Evolutionary conservation across 2,113 vertebrate genomes (phyloP).

Genomic region (Gambusia affinis): DNA sequence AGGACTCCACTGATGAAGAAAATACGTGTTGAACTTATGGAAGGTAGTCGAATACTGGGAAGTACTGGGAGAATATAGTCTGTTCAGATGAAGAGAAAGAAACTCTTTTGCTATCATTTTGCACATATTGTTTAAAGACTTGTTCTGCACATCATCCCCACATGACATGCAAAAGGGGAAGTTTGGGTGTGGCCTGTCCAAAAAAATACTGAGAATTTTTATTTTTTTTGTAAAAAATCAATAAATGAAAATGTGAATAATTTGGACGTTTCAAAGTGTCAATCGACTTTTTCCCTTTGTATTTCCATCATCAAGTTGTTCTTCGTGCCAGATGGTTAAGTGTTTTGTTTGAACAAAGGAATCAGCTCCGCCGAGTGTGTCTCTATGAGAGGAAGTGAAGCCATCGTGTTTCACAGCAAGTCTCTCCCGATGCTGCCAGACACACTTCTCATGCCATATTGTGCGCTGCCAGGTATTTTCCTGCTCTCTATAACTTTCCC

Average conservation of each 20-base stretch:
- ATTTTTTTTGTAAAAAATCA: neutral
- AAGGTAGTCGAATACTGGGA: neutral
- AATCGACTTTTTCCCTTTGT: neutral
- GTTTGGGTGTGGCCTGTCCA: neutral
- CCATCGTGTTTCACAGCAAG: conserved; percentile 10
- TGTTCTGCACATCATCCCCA: neutral
- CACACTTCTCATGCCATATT: conserved; percentile 24
- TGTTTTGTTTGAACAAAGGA: conserved; percentile 1
- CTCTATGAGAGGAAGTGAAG: neutral
- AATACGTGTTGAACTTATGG: neutral
- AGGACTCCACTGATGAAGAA: neutral
- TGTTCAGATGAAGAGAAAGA: neutral
- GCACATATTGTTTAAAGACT: neutral
- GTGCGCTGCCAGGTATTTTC: conserved; percentile 51
- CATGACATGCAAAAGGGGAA: neutral
- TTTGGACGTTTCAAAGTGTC: too few species aligned
- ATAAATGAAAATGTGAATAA: neutral
- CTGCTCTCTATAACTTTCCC: conserved; percentile 57
- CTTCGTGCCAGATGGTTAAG: neutral
- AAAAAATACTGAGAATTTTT: neutral
- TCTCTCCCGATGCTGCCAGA: conserved; percentile 17
- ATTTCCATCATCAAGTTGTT: neutral
- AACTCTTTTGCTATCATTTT: neutral
- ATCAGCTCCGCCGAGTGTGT: conserved; percentile 2
- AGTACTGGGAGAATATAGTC: neutral